Evolutionary conservation across 1,140 invertebrate species (phyloP), one percentile per base, ranked within the genome.

Genomic region (Sarcophaga peregrina): DNA sequence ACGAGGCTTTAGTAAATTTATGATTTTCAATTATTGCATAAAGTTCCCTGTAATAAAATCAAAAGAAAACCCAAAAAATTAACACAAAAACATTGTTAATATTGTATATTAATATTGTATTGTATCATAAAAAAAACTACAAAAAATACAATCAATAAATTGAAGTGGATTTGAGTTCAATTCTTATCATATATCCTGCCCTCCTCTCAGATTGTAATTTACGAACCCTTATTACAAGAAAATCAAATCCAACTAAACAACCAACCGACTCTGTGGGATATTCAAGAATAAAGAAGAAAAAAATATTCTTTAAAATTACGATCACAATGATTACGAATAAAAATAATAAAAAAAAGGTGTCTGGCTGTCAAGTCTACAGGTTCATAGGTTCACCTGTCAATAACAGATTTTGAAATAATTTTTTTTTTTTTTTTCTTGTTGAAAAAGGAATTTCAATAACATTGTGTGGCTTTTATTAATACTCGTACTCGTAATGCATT

Each of bases 21-120:
- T 99, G 96, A 88, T 96, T 94, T 91, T 99, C 99, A 73, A 99
- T 92, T 85, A 99, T 99, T 82, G 96, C 93, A 92, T 99, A 99
- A 74, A 99, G 92, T 90, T 99, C 98, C 15, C 97, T 93, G 91
- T 20, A 68, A 78, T 58, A 74, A 84, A 80, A 50, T 74, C 58
- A 17, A 81, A 82, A 20, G 82, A 84, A 58, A 81, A 76, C 0
- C 1, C 3, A n/a, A 72, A 72, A 72, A 73, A 11, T 15, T 73
- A 48, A 58, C 13, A 58, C 7, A n/a, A 58, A 13, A 68, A 68
- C 20, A 68, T 68, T 37, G 4, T 37, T 37, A 62, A 62, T 15
- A 62, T 62, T 37, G 25, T 37, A 37, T 2, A 37, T 37, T 37
- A 62, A 62, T 15, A 62, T 62, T 37, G 25, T 37, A 37, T 2